Evolutionary conservation across 30 jellyfish, hydroid and myxozoan species (phyloP).

Genomic region (Turritopsis dohrnii): DNA sequence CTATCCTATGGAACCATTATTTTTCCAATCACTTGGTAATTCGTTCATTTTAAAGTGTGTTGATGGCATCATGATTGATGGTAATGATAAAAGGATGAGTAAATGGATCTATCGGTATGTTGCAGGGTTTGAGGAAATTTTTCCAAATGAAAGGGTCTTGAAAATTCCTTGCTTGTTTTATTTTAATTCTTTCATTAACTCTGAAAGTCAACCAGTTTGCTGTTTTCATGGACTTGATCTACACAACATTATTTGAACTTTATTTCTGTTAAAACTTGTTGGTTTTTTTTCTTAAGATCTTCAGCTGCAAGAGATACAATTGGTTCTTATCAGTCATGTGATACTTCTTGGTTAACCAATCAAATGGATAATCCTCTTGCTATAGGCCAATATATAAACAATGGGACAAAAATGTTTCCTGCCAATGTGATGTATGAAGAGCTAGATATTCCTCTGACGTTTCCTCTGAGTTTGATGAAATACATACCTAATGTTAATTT

Average conservation of each 20-base stretch:
- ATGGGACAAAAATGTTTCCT: conserved; percentile 30
- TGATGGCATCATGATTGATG: conserved; percentile 73
- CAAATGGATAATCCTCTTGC: conserved; percentile 48
- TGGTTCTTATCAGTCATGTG: conserved; percentile 33
- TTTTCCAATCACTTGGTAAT: conserved; percentile 54
- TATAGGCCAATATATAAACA: conserved; percentile 63
- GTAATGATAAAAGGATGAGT: conserved; percentile 60
- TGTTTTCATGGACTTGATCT: too few relatives aligned
- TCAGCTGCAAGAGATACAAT: conserved; percentile 22
- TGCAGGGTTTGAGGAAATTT: too few relatives aligned
- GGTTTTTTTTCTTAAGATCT: conserved; percentile 15
- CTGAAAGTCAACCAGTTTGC: too few relatives aligned
- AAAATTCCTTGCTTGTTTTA: too few relatives aligned
- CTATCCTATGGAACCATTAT: conserved; percentile 57
- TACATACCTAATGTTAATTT: conserved; percentile 50
- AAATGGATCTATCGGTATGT: conserved; percentile 45
- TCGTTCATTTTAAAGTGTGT: conserved; percentile 60
- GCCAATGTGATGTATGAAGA: conserved; percentile 69
- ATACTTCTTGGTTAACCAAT: conserved; percentile 31
- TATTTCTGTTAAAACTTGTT: too few relatives aligned
- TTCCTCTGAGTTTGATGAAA: conserved; percentile 42
- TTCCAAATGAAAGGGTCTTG: too few relatives aligned
- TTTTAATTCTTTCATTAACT: too few relatives aligned
- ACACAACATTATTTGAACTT: too few relatives aligned
- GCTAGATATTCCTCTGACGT: conserved; percentile 40